Base-by-base conservation (phyloP, 2,113 vertebrate genomes). In the Cariama cristata region DNA sequence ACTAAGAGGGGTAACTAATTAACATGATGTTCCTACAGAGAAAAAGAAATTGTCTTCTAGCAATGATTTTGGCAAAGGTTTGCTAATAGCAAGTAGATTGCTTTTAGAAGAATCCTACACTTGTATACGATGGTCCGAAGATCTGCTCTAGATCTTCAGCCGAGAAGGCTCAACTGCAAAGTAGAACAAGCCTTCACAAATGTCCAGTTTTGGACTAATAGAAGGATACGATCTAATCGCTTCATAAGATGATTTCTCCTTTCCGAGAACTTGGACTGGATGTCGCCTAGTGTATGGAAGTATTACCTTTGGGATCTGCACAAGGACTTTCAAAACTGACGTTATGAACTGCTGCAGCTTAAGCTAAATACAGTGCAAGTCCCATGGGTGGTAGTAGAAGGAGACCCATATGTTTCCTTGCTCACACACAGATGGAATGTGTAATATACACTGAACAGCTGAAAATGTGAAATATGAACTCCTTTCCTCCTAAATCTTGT, bases 261-360 rank as follows among this genome's bases (percentile, higher is more conserved):
- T 74, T 80, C 14, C 14, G 52, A 79, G 38, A 35, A 27, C 12
- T 66, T 88, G 28, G 3, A 13, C 8, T 86, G 22, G 30, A 58
- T 7, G 32, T 64, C 5, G 56, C 3, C 10, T 14, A 45, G 16
- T 30, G 6, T 60, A 35, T 0, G 0, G 44, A 47, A 24, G 5
- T 60, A 22, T 23, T 4, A 27, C 20, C 22, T 74, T 4, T 13
- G 8, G 3, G 17, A 14, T 76, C 28, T 66, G 22, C 9, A 33
- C 4, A 55, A 6, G 12, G 5, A 44, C 8, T 49, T 59, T 49
- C 20, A 60, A 49, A 79, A 50, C 0, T 63, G 10, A 69, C 5
- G 28, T 45, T 42, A 60, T 38, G 33, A 81, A 38, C 19, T 53
- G 14, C 6, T 64, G 30, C 4, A 83, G 13, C 6, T 83, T 76